phyloP scores from a whole-genome alignment of 35 echinoderm and acorn worm species.

The Anneissia japonica region DNA sequence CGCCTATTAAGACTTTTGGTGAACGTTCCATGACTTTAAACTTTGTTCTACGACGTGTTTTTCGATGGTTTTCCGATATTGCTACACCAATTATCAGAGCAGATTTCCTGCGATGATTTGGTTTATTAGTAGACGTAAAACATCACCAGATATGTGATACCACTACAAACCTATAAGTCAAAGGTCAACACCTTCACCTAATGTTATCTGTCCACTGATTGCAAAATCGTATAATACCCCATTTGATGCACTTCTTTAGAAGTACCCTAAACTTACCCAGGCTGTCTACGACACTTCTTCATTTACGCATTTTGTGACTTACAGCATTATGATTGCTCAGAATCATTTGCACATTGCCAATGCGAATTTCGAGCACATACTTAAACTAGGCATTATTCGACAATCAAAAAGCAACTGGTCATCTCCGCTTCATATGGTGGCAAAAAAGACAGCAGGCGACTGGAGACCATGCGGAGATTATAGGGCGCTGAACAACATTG shows the following conservation, averaged over 20 bases:
- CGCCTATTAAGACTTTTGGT: slow-evolving; percentile 30
- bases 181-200: too few relatives aligned
- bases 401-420: slow-evolving; percentile 4
- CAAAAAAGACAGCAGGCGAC: not conserved
- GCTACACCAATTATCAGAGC: slow-evolving; percentile 34
- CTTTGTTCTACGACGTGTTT: slow-evolving; percentile 14
- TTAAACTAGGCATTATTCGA: slow-evolving; percentile 6
- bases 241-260: too few relatives aligned
- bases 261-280: too few relatives aligned
- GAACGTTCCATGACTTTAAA: slow-evolving; percentile 23
- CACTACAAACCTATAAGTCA: too few relatives aligned
- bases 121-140: not conserved
- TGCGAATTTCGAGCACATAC: slow-evolving; percentile 14
- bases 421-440: slow-evolving; percentile 11
- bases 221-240: too few relatives aligned
- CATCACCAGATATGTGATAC: not conserved
- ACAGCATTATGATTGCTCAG: too few relatives aligned
- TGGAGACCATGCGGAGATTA: slow-evolving; percentile 24
- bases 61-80: slow-evolving; percentile 26
- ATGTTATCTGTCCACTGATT: too few relatives aligned
- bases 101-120: slow-evolving; percentile 14
- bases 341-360: too few relatives aligned
- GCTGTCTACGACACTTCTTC: too few relatives aligned
- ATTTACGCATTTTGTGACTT: too few relatives aligned
- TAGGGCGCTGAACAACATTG: slow-evolving; percentile 11